phyloP scores from a whole-genome alignment of 2,797 vertebrate species.

The Rhinatrema bivittatum region DNA sequence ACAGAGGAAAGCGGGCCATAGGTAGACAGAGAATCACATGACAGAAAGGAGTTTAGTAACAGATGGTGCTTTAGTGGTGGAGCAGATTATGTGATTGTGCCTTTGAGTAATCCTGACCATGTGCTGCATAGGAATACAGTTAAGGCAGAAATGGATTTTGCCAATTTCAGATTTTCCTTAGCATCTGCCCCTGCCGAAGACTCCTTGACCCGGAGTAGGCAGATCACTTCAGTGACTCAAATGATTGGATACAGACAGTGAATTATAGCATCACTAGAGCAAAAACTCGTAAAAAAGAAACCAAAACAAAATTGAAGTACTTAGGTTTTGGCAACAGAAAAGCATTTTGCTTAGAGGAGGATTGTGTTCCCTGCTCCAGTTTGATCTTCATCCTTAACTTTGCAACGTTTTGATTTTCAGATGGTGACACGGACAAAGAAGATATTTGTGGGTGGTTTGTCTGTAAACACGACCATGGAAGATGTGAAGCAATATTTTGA shows the following conservation, averaged over 20 bases:
- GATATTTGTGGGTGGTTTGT: conserved; percentile 96
- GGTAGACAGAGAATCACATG: conserved; percentile 55
- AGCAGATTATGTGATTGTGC: conserved; percentile 63
- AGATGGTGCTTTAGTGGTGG: conserved; percentile 71
- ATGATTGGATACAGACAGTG: neutral
- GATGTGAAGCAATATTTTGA: conserved; percentile 98
- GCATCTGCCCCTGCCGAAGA: too few species aligned
- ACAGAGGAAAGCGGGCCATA: too few species aligned
- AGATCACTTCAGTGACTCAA: neutral
- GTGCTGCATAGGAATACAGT: too few species aligned
- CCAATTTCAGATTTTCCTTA: too few species aligned
- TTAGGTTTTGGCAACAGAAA: neutral
- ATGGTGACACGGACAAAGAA: conserved; percentile 98
- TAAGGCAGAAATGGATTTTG: too few species aligned
- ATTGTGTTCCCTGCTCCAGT: neutral
- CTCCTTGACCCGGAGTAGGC: neutral
- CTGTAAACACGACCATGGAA: conserved; percentile 95
- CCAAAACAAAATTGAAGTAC: too few species aligned
- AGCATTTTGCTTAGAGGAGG: neutral
- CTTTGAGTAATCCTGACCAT: conserved; percentile 67
- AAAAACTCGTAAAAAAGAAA: neutral
- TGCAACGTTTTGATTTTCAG: conserved; percentile 67
- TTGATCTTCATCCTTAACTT: neutral
- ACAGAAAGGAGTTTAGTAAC: conserved; percentile 72
- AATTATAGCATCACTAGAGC: neutral